Base-by-base conservation (phyloP, 1,140 invertebrate species). In the Bradynema listronoti region DNA sequence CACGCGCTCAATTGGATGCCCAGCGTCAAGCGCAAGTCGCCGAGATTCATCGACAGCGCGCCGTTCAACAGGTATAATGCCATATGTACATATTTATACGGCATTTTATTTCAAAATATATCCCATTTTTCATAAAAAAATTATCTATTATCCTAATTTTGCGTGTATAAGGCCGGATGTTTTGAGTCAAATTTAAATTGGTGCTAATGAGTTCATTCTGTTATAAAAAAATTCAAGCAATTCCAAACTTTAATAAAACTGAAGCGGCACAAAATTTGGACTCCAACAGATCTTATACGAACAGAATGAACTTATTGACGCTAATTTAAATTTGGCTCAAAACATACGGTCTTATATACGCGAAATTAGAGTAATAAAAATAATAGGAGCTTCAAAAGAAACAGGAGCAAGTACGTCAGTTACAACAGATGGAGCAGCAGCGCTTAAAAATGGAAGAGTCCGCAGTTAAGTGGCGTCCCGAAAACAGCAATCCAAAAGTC, bases 351-450 rank as follows among this genome's bases (percentile, higher is more conserved):
- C 36, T 39, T 39, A 39, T 39, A 11, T 39, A 39, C 5, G 47
- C 47, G 5, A 32, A 50, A 50, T 32, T 50, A 3, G 27, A 24
- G 5, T n/a, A 32, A 19, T 32, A 29, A n/a, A 25, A 50, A 19
- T 32, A 50, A 7, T 14, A 27, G 9, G 39, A 57, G 36, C 59
- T 46, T 19, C 59, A 61, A 60, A 24, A 42, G 50, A 43, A 41
- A 46, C 30, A 45, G 1, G 25, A 58, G 30, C 47, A 54, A n/a
- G 49, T 57, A 33, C 57, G 30, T 33, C 34, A 58, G 27, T 29
- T 45, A 45, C 36, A 42, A 29, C 57, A 19, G 3, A 25, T 29
- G 25, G 16, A 54, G 9, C 14, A 65, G 52, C 30, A 59, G 63
- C 61, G 11, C 7, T 30, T 22, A 22, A 22, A 43, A 36, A 30